Conservation (phyloP, 1,140 invertebrate genomes). For the Heliothis subflexa region DNA sequence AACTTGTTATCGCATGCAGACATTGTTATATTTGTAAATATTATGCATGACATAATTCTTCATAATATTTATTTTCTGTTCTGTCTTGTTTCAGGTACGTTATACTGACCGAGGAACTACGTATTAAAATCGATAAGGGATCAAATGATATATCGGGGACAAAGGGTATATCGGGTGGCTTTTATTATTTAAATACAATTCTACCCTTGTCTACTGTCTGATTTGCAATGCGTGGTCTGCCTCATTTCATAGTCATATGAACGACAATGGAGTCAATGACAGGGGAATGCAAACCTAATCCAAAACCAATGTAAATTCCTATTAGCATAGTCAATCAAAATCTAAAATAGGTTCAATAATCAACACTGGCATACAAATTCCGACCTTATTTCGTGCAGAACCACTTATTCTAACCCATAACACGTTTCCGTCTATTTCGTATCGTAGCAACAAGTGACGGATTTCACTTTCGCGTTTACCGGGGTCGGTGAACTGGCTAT, state of each 20-base stretch:
- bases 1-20: constrained; percentile 11
- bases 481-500: constrained; percentile 56
- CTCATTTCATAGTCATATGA: not conserved
- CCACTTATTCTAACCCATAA: constrained; percentile 50
- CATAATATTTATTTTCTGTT: constrained; percentile 10
- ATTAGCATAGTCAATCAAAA: constrained; percentile 50
- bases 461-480: constrained; percentile 65
- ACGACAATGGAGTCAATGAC: constrained; percentile 14
- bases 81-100: constrained; percentile 47
- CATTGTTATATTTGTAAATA: constrained; percentile 27
- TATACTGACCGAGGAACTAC: not conserved
- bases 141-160: not conserved
- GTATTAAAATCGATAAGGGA: not conserved
- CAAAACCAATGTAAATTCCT: constrained; percentile 33
- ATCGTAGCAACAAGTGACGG: constrained; percentile 65
- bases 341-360: constrained; percentile 42
- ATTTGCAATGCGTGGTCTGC: not conserved
- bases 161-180: not conserved
- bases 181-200: not conserved
- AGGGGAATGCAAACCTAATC: constrained; percentile 21
- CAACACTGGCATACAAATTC: constrained; percentile 44
- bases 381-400: constrained; percentile 44
- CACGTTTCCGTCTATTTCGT: constrained; percentile 58
- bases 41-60: not conserved
- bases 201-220: not conserved